A percentile compares a stretch with the other conserved stretches of the same genome.
phyloP scores from a whole-genome alignment of 2,797 vertebrate genomes.

The Limnodromus scolopaceus region DNA sequence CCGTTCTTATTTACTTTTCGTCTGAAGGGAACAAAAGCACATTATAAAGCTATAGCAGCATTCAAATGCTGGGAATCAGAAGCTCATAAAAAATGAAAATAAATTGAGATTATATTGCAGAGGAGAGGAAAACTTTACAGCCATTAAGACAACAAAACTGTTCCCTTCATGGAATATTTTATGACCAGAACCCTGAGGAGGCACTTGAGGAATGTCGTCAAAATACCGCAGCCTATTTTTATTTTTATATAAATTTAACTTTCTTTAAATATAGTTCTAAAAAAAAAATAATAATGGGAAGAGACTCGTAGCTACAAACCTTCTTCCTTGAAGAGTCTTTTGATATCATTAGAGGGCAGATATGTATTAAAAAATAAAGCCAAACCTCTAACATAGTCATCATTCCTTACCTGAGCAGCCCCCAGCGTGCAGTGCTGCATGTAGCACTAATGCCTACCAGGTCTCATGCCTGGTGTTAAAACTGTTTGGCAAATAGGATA shows the following conservation, averaged over 20 bases:
- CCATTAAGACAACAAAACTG: background rate
- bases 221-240: background rate
- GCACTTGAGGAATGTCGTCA: background rate
- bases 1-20: constrained; percentile 30
- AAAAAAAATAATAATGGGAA: background rate
- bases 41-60: background rate
- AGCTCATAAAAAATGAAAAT: background rate
- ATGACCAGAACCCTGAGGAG: background rate
- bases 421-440: accelerated
- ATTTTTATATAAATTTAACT: background rate
- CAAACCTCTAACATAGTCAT: background rate
- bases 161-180: background rate
- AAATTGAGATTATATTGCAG: background rate
- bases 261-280: background rate
- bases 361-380: background rate
- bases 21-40: constrained; percentile 36
- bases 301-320: background rate
- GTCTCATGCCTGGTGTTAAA: background rate
- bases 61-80: background rate
- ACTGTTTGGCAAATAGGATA: background rate
- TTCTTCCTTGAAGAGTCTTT: background rate
- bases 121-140: background rate
- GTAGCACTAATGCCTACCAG: background rate
- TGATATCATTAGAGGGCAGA: background rate
- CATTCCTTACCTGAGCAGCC: background rate